A percentile compares a stretch with the other conserved stretches of the same genome.
Conservation (phyloP, 2,113 vertebrate species). For the Lota lota region DNA sequence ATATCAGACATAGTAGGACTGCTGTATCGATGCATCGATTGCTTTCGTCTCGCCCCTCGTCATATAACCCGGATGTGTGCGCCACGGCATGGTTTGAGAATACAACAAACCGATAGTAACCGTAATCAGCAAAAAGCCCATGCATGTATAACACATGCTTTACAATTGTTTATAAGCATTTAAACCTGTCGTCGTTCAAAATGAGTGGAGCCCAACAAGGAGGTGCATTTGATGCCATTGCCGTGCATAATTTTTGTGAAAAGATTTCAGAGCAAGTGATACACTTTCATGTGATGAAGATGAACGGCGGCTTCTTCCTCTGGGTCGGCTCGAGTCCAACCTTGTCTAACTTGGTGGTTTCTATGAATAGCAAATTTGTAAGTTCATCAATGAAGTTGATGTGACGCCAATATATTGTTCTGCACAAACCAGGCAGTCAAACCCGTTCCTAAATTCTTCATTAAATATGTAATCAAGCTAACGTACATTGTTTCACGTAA, state of each 20-base stretch:
- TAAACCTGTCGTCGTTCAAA: background rate
- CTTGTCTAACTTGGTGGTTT: conserved; percentile 85
- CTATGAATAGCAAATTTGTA: conserved; percentile 85
- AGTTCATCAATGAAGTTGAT: conserved; percentile 55
- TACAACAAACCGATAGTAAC: too few species aligned
- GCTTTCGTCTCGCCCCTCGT: background rate
- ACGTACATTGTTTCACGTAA: too few species aligned
- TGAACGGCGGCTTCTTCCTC: conserved; percentile 87
- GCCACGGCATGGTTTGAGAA: background rate
- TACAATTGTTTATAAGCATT: background rate
- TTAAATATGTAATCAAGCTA: too few species aligned
- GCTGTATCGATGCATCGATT: background rate
- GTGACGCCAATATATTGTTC: too few species aligned
- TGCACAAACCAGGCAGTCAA: too few species aligned
- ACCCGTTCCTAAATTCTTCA: background rate
- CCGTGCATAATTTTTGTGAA: conserved; percentile 84
- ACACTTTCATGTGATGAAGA: conserved; percentile 89
- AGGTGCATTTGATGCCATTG: conserved; percentile 43
- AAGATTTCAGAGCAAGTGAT: conserved; percentile 82
- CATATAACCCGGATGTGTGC: conserved; percentile 38
- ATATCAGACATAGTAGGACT: too few species aligned
- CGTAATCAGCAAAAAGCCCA: too few species aligned
- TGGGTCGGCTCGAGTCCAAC: conserved; percentile 84
- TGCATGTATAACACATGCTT: background rate
- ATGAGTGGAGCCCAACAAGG: conserved; percentile 34